Conservation (phyloP, 2,797 vertebrate genomes). For the Ammospiza maritima region DNA sequence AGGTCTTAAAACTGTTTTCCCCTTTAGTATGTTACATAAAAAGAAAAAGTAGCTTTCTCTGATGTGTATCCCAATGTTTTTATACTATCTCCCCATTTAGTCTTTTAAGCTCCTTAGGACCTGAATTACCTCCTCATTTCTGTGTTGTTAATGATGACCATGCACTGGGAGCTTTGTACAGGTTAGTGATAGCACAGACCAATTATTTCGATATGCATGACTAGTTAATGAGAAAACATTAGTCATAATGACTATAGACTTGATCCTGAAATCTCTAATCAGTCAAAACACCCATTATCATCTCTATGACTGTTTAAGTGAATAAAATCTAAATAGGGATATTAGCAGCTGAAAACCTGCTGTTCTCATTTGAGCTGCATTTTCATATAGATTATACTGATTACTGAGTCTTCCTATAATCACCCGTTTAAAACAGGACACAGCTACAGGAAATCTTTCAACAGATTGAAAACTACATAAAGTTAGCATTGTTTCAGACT, state of each 20-base stretch:
- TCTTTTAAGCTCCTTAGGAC: neutral
- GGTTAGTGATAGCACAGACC: neutral
- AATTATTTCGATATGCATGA: constrained; percentile 36
- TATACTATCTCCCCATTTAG: neutral
- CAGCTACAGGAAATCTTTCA: neutral
- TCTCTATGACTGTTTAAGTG: neutral
- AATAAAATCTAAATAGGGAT: neutral
- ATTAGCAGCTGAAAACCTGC: neutral
- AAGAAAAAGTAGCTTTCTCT: neutral
- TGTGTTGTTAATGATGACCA: neutral
- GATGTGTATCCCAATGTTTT: neutral
- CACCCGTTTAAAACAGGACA: neutral
- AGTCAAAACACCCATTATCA: constrained; percentile 29
- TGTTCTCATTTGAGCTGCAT: constrained; percentile 25
- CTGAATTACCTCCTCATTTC: neutral
- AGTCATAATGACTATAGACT: constrained; percentile 4
- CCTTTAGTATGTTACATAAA: neutral
- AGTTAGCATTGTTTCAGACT: constrained; percentile 6
- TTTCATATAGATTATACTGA: constrained; percentile 30
- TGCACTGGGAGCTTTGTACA: neutral
- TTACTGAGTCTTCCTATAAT: neutral
- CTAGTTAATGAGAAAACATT: constrained; percentile 35
- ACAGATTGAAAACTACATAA: neutral
- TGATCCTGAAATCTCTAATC: constrained; percentile 5
- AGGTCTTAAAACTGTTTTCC: neutral